Evolutionary conservation across 2,113 vertebrate species (phyloP).

Genomic region (Percopsis transmontana): DNA sequence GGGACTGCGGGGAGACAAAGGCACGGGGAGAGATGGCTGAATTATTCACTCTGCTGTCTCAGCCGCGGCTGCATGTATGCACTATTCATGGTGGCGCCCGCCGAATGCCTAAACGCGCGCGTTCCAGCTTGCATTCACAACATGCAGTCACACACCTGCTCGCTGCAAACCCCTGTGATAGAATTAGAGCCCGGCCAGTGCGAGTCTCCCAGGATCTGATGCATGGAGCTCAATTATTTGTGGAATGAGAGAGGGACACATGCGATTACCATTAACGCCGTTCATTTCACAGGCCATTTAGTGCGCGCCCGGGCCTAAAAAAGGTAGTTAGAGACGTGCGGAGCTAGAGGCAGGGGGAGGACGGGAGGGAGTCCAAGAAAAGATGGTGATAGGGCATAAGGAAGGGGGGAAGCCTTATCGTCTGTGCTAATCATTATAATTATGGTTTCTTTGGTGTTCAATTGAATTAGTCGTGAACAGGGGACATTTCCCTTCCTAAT

Average conservation of each 20-base stretch:
- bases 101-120: constrained; percentile 15
- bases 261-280: constrained; percentile 69
- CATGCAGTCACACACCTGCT: neutral
- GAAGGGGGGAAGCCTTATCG: constrained; percentile 38
- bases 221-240: constrained; percentile 68
- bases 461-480: constrained; percentile 52
- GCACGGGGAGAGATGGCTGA: constrained; percentile 39
- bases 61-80: constrained; percentile 31
- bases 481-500: constrained; percentile 37
- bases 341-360: constrained; percentile 35
- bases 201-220: constrained; percentile 38
- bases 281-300: constrained; percentile 78
- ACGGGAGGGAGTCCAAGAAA: constrained; percentile 32
- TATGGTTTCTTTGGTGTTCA: constrained; percentile 43
- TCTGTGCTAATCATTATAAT: constrained; percentile 54
- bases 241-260: constrained; percentile 59
- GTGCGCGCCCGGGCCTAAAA: constrained; percentile 28
- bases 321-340: constrained; percentile 28
- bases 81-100: constrained; percentile 41
- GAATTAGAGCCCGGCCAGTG: constrained; percentile 33
- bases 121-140: constrained; percentile 6
- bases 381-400: constrained; percentile 4
- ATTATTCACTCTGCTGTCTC: constrained; percentile 58
- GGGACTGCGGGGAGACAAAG: constrained; percentile 81
- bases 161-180: neutral